These are phyloP conservation scores for Silurus lanzhouensis DNA, from an alignment of 2,797 vertebrate species.

Conservation along the genomic window DNA sequence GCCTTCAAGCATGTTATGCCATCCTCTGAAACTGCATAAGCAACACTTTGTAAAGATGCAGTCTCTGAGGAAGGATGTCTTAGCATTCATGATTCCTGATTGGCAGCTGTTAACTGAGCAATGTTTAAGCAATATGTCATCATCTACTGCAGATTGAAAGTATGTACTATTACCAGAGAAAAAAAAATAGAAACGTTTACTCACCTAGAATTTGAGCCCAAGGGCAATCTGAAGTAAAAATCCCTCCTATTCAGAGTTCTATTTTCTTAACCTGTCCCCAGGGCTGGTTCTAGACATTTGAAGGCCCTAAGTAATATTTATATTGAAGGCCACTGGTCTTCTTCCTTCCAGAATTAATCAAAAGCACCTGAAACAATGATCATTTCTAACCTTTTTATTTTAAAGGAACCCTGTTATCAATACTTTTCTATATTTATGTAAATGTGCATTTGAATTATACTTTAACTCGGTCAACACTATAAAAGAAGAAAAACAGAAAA, in stretches of 20 bases:
- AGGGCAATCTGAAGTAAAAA: neutral
- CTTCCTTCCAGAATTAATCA: too few relatives aligned
- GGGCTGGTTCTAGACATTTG: too few relatives aligned
- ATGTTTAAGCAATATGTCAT: neutral
- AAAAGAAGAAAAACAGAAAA: too few relatives aligned
- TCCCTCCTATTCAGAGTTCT: neutral
- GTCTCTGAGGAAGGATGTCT: neutral
- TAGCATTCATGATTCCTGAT: neutral
- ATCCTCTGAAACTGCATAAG: neutral
- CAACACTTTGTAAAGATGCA: neutral
- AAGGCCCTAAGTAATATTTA: too few relatives aligned
- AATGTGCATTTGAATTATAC: too few relatives aligned
- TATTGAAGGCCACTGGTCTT: too few relatives aligned
- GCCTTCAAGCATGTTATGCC: neutral
- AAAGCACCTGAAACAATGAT: too few relatives aligned
- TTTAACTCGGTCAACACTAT: too few relatives aligned
- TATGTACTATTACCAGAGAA: neutral
- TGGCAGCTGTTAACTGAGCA: neutral
- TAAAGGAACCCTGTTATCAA: too few relatives aligned
- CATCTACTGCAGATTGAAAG: neutral
- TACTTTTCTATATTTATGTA: too few relatives aligned
- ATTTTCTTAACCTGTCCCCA: too few relatives aligned
- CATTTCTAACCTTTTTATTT: too few relatives aligned
- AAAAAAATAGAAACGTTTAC: neutral
- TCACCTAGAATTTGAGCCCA: neutral